phyloP scores from a whole-genome alignment of 2,797 vertebrate species.

The Poecilia velifera region DNA sequence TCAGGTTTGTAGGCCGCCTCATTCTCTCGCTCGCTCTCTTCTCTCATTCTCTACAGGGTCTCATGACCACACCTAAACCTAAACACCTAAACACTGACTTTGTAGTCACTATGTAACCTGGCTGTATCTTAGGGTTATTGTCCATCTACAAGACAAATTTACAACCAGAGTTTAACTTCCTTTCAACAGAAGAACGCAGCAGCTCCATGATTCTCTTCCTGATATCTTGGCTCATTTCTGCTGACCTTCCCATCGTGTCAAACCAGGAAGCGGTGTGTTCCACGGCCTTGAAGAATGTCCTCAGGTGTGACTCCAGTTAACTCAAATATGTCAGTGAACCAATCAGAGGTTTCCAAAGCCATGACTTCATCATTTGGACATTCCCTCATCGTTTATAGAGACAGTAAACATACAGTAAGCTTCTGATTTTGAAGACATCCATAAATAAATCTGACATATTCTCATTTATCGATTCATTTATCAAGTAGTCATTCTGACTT shows the following conservation, averaged over 20 bases:
- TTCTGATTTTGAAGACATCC: conserved; percentile 1
- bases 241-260: background rate
- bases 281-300: background rate
- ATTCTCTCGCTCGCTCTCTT: background rate
- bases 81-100: background rate
- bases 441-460: background rate
- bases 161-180: background rate
- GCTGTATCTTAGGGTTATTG: background rate
- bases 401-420: background rate
- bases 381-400: background rate
- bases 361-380: background rate
- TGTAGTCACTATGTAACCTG: background rate
- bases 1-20: background rate
- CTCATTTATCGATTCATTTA: background rate
- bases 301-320: background rate
- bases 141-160: background rate
- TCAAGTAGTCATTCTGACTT: background rate
- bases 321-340: background rate
- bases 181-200: background rate
- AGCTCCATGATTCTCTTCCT: background rate
- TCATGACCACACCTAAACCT: background rate
- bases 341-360: background rate
- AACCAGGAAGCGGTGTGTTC: background rate
- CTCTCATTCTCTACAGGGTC: background rate
- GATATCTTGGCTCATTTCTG: background rate